Evolutionary conservation across 2,113 vertebrate genomes (phyloP).

Genomic region (Mesembrinibis cayennensis): DNA sequence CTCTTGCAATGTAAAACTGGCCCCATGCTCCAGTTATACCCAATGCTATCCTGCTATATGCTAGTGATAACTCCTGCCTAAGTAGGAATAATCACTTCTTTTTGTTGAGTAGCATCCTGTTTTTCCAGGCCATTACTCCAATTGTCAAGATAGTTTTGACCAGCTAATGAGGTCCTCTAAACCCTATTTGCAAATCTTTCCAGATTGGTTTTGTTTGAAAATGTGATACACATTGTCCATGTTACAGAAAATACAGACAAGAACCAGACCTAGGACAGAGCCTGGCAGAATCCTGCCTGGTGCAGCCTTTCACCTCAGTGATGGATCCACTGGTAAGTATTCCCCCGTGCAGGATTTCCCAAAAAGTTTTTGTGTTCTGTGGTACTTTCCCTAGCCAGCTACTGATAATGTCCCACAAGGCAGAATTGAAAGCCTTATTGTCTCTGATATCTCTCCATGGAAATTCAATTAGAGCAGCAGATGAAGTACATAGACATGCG

Average conservation of each 20-base stretch:
- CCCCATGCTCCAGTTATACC: not conserved
- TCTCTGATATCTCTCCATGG: not conserved
- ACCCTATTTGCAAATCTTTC: not conserved
- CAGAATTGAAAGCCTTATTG: not conserved
- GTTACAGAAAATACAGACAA: not conserved
- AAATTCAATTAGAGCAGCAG: not conserved
- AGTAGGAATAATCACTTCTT: not conserved
- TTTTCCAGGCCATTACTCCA: not conserved
- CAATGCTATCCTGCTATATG: not conserved
- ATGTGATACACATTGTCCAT: not conserved
- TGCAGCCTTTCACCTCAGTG: not conserved
- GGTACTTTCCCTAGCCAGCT: not conserved
- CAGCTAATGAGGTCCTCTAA: not conserved
- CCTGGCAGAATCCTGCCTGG: not conserved
- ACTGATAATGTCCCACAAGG: not conserved
- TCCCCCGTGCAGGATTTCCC: not conserved
- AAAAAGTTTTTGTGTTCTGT: not conserved
- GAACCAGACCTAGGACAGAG: not conserved
- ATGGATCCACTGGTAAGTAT: no score
- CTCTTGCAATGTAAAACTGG: not conserved
- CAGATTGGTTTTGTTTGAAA: not conserved
- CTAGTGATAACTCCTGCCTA: not conserved
- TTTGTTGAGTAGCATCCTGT: not conserved
- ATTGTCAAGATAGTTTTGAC: not conserved
- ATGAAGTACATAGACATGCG: not conserved